Evolutionary conservation across 1,140 invertebrate genomes (phyloP).

Genomic region (Orius insidiosus): DNA sequence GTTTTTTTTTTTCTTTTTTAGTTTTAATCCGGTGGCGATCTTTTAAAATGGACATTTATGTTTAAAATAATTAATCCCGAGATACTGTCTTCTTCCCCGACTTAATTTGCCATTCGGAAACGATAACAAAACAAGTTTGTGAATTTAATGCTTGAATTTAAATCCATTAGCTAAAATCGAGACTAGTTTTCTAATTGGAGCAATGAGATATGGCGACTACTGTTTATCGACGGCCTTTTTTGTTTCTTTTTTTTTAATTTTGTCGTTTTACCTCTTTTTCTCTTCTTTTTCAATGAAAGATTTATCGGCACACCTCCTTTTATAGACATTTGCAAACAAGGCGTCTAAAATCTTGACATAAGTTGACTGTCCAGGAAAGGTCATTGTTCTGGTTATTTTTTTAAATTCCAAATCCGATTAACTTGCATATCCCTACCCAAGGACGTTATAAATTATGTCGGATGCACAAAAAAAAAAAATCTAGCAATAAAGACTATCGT

Average conservation of each 20-base stretch:
- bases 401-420: not conserved
- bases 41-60: too few relatives aligned
- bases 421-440: not conserved
- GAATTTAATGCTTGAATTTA: too few relatives aligned
- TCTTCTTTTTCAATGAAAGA: too few relatives aligned
- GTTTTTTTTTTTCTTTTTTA: too few relatives aligned
- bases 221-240: not conserved
- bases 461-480: not conserved
- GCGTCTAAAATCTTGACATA: not conserved
- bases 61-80: too few relatives aligned
- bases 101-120: too few relatives aligned
- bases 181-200: too few relatives aligned
- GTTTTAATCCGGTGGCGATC: too few relatives aligned
- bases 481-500: not conserved
- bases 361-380: not conserved
- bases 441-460: not conserved
- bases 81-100: too few relatives aligned
- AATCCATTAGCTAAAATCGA: too few relatives aligned
- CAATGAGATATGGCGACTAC: not conserved
- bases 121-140: too few relatives aligned
- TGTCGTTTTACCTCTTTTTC: not conserved
- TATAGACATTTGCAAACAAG: not conserved
- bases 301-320: too few relatives aligned
- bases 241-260: not conserved
- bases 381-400: not conserved